Base-by-base conservation (phyloP, 2,797 vertebrate species). In the Propithecus perrieri region DNA sequence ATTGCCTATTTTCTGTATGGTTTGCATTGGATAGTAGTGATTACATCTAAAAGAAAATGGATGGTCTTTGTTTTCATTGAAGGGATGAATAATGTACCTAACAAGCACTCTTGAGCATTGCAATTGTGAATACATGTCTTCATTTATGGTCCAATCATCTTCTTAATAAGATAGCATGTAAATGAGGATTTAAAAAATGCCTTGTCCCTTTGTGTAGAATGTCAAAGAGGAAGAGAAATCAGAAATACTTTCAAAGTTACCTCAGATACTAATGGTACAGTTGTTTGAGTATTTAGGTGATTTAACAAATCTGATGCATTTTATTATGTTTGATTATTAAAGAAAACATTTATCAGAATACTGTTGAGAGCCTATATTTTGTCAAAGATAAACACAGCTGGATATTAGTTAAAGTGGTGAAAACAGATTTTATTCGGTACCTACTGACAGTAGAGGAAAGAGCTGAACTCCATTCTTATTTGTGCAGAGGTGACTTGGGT, bases 1-100 rank as follows among this genome's bases (percentile, higher is more conserved):
- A 95, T 81, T 72, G 7, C 33, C 63, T 76, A 17, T 85, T 95
- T 95, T 81, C 63, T 43, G 2, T 89, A n/a, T 65, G 61, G 35
- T 96, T 95, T 81, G 4, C 65, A 85, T 71, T 95, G 26, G 65
- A 71, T 74, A 55, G 20, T 85, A 85, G 41, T 88, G n/a, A 79
- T 85, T 83, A 59, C 48, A 81, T 72, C n/a, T 72, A 86, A 95
- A 94, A 89, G 81, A 90, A 95, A 96, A 87, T 90, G 38, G 22
- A 80, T 69, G 28, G 38, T 74, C 86, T 95, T 91, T 95, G 72
- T 96, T 90, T 97, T 91, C 57, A 65, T 65, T 85, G 84, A 95
- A 94, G 43, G 18, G 7, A 59, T 92, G 43, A 14, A 86, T 80
- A 94, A 94, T 92, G 14, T 46, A 81, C 8, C 41, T 89, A 97